Evolutionary conservation across 2,797 vertebrate genomes (phyloP), one percentile per base, ranked within the genome.

Genomic region (Squalus acanthias): DNA sequence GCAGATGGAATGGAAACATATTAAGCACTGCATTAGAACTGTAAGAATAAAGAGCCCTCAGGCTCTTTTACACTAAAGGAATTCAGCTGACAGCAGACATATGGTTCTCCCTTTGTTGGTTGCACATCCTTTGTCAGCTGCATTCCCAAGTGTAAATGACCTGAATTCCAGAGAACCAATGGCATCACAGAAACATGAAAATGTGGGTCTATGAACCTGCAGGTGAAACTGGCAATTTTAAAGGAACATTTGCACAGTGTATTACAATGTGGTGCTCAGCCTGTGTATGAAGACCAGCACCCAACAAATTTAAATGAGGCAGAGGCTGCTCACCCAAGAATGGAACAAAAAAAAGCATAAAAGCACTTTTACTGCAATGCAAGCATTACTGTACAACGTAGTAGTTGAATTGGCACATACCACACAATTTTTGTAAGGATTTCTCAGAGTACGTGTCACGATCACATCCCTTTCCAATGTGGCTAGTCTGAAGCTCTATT

Each of bases 401-500:
- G 33, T 22, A 46, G 20, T 46, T 67, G 65, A 93, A 46, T 76
- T 76, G 69, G 76, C 72, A 97, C 98, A 15, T 98, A 99, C 99
- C 99, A 39, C 99, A 99, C 96, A 99, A 98, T 96, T 99, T 99
- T 97, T 99, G 99, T 53, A 99, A 98, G 50, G 99, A 99, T 96
- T 99, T 99, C 97, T 99, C 99, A 0, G 99, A 99, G 97, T 99
- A 99, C 0, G 99, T 99, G 97, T 99, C 98, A 0, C 98, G 98
- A 96, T 99, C 99, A 17, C 99, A 99, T 97, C 99, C 99, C 96
- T 99, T 99, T n/a, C 99, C 98, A 0, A 99, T 99, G 96, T 98
- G 98, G 87, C 98, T 99, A 87, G 98, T 99, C 98, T 99, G 99
- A 91, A 99, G 98, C 96, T 99, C 99, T 50, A 98, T 98, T 0